Evolutionary conservation across 1,140 invertebrate genomes (phyloP).

Genomic region (Schlechtendalia chinensis): DNA sequence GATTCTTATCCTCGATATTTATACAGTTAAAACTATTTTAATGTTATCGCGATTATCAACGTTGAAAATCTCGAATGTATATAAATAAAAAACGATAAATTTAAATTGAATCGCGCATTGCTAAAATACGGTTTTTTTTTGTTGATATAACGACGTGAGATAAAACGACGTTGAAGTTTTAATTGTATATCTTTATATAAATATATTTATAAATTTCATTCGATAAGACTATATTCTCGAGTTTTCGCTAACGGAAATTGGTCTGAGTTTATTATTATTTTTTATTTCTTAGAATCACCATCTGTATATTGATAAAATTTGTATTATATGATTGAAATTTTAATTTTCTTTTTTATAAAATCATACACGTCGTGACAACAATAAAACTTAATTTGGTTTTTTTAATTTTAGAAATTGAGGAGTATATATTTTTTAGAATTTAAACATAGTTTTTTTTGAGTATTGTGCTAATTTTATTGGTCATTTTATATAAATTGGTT

Average conservation of each 20-base stretch:
- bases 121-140: background rate
- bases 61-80: slow-evolving; percentile 10
- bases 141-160: background rate
- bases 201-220: background rate
- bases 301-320: too few relatives aligned
- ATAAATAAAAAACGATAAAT: slow-evolving; percentile 24
- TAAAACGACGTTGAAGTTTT: slow-evolving; percentile 15
- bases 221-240: background rate
- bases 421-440: too few relatives aligned
- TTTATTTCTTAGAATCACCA: background rate
- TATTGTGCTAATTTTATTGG: too few relatives aligned
- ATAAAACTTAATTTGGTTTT: too few relatives aligned
- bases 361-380: too few relatives aligned
- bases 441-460: too few relatives aligned
- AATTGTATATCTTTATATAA: slow-evolving; percentile 5
- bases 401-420: too few relatives aligned
- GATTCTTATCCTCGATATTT: background rate
- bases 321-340: too few relatives aligned
- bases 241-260: background rate
- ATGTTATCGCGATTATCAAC: slow-evolving; percentile 32
- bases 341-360: too few relatives aligned
- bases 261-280: background rate
- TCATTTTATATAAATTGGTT: too few relatives aligned
- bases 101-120: slow-evolving; percentile 31
- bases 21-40: slow-evolving; percentile 38